phyloP scores from a whole-genome alignment of 1,140 invertebrate genomes.

The Venturia canescens region DNA sequence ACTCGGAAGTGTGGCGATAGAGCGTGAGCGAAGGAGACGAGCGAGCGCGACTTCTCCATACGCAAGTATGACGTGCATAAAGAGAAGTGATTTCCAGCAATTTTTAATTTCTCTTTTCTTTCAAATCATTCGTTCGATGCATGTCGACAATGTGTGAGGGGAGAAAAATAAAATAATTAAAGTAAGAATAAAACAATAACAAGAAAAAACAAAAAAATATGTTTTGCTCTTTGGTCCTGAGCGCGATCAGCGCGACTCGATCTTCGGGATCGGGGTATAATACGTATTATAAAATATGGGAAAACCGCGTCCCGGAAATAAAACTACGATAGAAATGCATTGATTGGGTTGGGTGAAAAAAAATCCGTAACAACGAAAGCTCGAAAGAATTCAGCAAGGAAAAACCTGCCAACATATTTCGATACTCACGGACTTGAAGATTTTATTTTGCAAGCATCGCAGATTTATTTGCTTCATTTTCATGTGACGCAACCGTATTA shows the following conservation, averaged over 20 bases:
- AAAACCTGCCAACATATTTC: too few relatives aligned
- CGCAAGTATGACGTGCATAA: not conserved
- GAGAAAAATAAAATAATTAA: not conserved
- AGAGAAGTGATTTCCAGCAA: not conserved
- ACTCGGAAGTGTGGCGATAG: constrained; percentile 26
- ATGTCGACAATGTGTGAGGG: not conserved
- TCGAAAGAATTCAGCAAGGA: too few relatives aligned
- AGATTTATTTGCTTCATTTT: too few relatives aligned
- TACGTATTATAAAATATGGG: not conserved
- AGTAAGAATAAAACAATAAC: not conserved
- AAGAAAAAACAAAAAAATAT: constrained; percentile 34
- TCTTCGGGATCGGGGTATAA: constrained; percentile 16
- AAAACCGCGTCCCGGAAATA: too few relatives aligned
- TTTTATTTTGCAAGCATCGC: too few relatives aligned
- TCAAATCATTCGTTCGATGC: not conserved
- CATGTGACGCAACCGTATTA: too few relatives aligned
- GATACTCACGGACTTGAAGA: too few relatives aligned
- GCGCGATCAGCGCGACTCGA: constrained; percentile 35
- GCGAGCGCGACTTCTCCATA: constrained; percentile 22
- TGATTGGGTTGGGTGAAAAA: not conserved
- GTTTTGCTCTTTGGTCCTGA: constrained; percentile 48
- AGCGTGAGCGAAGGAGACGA: constrained; percentile 8
- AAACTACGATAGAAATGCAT: not conserved
- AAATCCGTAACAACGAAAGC: not conserved
- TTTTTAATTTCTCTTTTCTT: not conserved